These are phyloP conservation scores for Sinonovacula constricta DNA, from an alignment of 1,140 invertebrate genomes.

Conservation along the genomic window DNA sequence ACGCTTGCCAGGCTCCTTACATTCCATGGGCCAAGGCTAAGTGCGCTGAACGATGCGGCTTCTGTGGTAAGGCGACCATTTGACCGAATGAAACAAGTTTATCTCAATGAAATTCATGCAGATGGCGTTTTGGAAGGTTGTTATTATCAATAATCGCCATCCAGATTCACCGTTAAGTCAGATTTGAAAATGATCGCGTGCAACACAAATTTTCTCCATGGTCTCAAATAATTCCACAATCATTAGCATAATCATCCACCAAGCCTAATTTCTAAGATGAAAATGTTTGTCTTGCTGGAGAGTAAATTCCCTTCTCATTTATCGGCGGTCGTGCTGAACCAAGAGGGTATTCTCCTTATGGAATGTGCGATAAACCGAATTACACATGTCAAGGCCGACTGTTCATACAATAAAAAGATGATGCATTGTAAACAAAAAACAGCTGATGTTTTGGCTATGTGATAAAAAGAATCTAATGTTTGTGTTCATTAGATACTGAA, in stretches of 20 bases:
- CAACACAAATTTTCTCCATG: background rate
- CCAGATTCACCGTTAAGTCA: background rate
- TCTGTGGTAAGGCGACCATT: constrained; percentile 19
- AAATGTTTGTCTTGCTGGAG: no score
- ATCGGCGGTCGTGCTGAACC: no score
- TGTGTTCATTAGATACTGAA: no score
- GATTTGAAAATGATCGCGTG: background rate
- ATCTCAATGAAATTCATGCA: background rate
- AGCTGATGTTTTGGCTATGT: no score
- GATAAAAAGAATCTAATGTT: no score
- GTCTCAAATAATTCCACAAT: background rate
- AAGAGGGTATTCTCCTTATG: no score
- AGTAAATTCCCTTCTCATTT: no score
- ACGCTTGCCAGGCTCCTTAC: constrained; percentile 13
- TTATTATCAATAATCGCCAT: background rate
- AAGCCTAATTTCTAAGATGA: no score
- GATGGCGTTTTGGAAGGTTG: background rate
- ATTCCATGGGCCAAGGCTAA: constrained; percentile 39
- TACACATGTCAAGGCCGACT: no score
- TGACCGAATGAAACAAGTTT: background rate
- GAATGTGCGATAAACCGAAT: no score
- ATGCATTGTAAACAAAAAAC: no score
- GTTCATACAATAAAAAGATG: no score
- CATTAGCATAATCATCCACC: background rate
- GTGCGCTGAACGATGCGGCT: constrained; percentile 37